Conservation (phyloP, 2,113 vertebrate genomes). For the Nestor notabilis region DNA sequence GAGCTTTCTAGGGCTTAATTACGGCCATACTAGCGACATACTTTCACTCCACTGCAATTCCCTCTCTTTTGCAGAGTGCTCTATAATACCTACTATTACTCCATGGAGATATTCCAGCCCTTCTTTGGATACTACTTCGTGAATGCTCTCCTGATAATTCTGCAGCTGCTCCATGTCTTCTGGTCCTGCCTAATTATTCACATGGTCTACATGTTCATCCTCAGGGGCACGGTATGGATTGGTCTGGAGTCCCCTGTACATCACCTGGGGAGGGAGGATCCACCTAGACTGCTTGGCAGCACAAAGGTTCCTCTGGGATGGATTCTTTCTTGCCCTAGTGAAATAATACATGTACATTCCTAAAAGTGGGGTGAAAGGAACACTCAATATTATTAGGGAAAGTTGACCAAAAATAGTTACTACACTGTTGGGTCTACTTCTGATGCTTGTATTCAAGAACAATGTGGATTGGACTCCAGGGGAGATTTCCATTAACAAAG, state of each 20-base stretch:
- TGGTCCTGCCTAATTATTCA: conserved; percentile 91
- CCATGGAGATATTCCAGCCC: conserved; percentile 75
- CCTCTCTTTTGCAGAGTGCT: conserved; percentile 75
- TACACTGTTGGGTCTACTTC: not conserved
- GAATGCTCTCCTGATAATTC: conserved; percentile 80
- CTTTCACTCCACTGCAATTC: not conserved
- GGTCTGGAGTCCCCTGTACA: not conserved
- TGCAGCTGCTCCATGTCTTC: conserved; percentile 90
- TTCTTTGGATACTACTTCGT: conserved; percentile 92
- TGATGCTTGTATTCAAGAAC: not conserved
- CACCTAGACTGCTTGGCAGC: not conserved
- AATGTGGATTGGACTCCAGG: not conserved
- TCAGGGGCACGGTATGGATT: conserved; percentile 82
- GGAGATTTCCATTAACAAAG: not conserved
- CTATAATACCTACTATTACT: conserved; percentile 80
- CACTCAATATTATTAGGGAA: not conserved
- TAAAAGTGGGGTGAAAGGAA: not conserved
- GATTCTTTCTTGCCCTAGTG: not conserved
- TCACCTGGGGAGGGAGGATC: not conserved
- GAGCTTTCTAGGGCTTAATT: not conserved
- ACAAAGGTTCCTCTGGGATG: not conserved
- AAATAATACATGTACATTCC: not conserved
- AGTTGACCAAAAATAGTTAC: not conserved
- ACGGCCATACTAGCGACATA: not conserved
- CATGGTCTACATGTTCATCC: conserved; percentile 87